Percentiles rank a stretch among this genome's conserved stretches.
phyloP scores from a whole-genome alignment of 2,888 invertebrate genomes.

The Cryptocephalus primarius region DNA sequence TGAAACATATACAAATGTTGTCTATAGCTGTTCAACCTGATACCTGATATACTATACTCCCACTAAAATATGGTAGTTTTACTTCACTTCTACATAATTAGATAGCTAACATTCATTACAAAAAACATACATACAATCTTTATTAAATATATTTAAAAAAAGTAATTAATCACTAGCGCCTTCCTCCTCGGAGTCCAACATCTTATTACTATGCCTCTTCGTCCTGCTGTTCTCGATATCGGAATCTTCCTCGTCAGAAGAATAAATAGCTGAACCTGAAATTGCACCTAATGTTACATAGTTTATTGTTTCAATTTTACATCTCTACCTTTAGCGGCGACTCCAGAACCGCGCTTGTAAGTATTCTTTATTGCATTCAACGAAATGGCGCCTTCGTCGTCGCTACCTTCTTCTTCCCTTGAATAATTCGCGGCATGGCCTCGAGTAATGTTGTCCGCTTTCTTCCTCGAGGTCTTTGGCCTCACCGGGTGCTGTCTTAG shows the following conservation, averaged over 20 bases:
- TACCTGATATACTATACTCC: too few species aligned
- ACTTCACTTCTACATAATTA: too few species aligned
- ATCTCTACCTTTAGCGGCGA: constrained; percentile 32
- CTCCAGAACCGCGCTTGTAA: constrained; percentile 60
- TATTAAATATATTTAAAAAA: constrained; percentile 1
- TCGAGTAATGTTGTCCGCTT: constrained; percentile 29
- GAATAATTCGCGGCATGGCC: constrained; percentile 35
- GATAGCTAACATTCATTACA: too few species aligned
- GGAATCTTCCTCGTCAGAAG: constrained; percentile 78
- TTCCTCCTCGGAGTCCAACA: constrained; percentile 63
- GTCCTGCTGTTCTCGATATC: constrained; percentile 68
- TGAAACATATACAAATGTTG: too few species aligned
- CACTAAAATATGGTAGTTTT: too few species aligned
- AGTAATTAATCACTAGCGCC: constrained; percentile 26
- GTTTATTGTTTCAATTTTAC: neutral
- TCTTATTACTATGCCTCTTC: constrained; percentile 55
- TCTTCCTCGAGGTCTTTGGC: constrained; percentile 35
- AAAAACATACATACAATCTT: too few species aligned
- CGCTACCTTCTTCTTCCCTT: constrained; percentile 75
- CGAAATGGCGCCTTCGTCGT: constrained; percentile 87
- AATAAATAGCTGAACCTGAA: constrained; percentile 58
- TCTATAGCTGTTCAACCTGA: too few species aligned
- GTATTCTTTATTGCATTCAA: constrained; percentile 90
- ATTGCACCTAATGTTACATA: neutral
- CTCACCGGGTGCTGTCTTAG: constrained; percentile 76